Evolutionary conservation across 2,113 vertebrate genomes (phyloP).

Genomic region (Otus sunia): DNA sequence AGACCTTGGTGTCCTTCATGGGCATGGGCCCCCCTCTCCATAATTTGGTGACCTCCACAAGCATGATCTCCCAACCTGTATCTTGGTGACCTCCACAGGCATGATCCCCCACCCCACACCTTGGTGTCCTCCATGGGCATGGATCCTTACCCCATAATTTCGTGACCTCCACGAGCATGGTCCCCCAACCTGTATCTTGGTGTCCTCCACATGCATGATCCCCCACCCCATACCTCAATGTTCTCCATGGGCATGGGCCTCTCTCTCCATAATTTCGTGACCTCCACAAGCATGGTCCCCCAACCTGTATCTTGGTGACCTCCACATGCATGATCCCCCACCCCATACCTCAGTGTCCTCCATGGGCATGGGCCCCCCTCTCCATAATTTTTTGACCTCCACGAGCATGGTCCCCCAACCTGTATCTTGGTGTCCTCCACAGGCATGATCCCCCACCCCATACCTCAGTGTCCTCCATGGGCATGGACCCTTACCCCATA

Average conservation of each 20-base stretch:
- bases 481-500: not conserved
- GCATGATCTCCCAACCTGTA: no score
- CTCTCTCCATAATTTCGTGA: not conserved
- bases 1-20: not conserved
- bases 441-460: not conserved
- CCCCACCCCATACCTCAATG: no score
- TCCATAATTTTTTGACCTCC: fast-evolving
- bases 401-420: no score
- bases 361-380: fast-evolving
- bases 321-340: not conserved
- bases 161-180: no score
- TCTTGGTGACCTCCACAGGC: not conserved
- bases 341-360: not conserved
- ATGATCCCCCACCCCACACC: not conserved
- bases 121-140: not conserved
- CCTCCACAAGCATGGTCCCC: fast-evolving
- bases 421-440: not conserved
- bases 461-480: not conserved
- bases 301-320: not conserved
- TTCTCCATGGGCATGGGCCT: no score
- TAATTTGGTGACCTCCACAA: no score
- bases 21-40: no score
- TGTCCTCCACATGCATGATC: no score
- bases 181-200: not conserved
- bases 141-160: not conserved